Conservation (phyloP, 2,113 vertebrate genomes). For the Miniopterus natalensis region DNA sequence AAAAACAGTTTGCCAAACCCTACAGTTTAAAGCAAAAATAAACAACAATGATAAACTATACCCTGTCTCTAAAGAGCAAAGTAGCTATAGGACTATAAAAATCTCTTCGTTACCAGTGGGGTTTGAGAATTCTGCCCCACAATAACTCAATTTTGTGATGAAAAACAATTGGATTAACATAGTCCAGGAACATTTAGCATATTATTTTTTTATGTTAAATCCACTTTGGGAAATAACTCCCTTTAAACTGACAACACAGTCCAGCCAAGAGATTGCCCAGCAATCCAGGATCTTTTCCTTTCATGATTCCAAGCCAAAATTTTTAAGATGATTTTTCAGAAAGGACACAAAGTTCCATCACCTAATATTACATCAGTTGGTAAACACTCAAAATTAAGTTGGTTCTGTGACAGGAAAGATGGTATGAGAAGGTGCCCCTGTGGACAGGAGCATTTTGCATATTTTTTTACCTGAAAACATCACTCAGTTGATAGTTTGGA, state of each 20-base stretch:
- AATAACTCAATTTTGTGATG: conserved; percentile 64
- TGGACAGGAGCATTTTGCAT: conserved; percentile 75
- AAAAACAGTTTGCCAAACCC: conserved; percentile 81
- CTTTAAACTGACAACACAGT: conserved; percentile 65
- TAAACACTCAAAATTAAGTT: conserved; percentile 80
- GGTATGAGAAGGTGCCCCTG: conserved; percentile 65
- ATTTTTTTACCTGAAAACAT: conserved; percentile 67
- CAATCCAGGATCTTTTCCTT: conserved; percentile 76
- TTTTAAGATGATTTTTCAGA: conserved; percentile 63
- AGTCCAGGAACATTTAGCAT: conserved; percentile 33
- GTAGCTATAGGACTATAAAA: conserved; percentile 41
- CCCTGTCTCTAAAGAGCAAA: conserved; percentile 67
- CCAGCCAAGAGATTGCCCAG: conserved; percentile 47
- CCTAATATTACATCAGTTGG: conserved; percentile 46
- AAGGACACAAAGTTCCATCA: conserved; percentile 70
- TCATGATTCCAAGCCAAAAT: conserved; percentile 54
- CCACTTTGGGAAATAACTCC: conserved; percentile 37
- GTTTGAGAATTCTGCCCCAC: conserved; percentile 69
- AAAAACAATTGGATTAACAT: not conserved
- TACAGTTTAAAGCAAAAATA: conserved; percentile 71
- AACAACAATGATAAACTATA: conserved; percentile 64
- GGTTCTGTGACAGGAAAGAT: conserved; percentile 78
- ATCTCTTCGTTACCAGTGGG: conserved; percentile 26
- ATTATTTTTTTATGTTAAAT: conserved; percentile 17
- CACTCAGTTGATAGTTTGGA: conserved; percentile 52